Evolutionary conservation across 2,888 invertebrate genomes (phyloP).

Genomic region (Cephus runcator): DNA sequence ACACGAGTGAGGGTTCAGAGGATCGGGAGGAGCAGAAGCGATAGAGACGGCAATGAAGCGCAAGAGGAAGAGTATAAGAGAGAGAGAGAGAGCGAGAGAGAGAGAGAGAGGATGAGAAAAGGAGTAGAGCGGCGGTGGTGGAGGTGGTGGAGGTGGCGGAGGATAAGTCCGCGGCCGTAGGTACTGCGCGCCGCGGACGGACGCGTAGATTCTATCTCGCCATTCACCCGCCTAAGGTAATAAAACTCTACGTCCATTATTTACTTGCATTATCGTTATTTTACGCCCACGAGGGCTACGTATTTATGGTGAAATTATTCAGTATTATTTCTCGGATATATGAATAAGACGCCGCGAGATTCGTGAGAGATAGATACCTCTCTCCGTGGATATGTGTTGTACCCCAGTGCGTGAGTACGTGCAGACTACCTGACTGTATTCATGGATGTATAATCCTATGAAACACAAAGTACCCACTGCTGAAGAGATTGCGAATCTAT

Average conservation of each 20-base stretch:
- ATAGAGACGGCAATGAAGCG: slow-evolving; percentile 6
- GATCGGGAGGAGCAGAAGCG: slow-evolving; percentile 1
- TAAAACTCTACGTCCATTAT: slow-evolving; percentile 63
- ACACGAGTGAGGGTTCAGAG: slow-evolving; percentile 7
- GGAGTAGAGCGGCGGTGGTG: slow-evolving; percentile 5
- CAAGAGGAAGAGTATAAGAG: slow-evolving; percentile 13
- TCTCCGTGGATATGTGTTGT: neutral
- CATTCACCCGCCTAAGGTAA: slow-evolving; percentile 61
- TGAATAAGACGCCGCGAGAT: slow-evolving; percentile 59
- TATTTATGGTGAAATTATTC: slow-evolving; percentile 64
- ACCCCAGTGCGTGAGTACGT: neutral
- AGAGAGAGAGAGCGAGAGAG: slow-evolving; percentile 21
- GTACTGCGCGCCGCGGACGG: slow-evolving; percentile 34
- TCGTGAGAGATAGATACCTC: slow-evolving; percentile 38
- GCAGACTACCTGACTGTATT: neutral
- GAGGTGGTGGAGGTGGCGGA: slow-evolving; percentile 4
- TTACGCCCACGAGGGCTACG: slow-evolving; percentile 60
- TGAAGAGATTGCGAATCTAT: neutral
- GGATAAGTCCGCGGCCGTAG: slow-evolving; percentile 17
- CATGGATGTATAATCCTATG: neutral
- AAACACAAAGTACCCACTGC: neutral
- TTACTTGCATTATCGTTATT: slow-evolving; percentile 65
- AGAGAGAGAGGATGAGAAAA: slow-evolving; percentile 19
- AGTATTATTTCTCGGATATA: slow-evolving; percentile 59
- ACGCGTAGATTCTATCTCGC: slow-evolving; percentile 61